Evolutionary conservation across 2,113 vertebrate genomes (phyloP), one percentile per base, ranked within the genome.

Genomic region (Poeciliopsis occidentalis): DNA sequence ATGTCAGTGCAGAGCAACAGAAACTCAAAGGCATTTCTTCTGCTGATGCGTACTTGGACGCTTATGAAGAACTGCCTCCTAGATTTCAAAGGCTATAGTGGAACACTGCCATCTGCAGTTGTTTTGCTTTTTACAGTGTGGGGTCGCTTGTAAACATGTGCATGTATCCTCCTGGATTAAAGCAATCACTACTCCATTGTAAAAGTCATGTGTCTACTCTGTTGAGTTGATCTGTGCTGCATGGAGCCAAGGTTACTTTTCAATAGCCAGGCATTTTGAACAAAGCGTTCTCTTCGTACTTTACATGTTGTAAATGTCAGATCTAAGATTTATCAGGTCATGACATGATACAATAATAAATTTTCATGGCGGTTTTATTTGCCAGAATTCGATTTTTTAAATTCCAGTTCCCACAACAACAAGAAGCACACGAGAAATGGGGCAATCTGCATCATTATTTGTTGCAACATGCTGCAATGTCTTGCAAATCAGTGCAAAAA

Each of bases 81-180:
- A 62, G 39, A 65, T 80, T 73, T 73, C 71, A 87, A 80, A 89
- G 89, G 79, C 81, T 60, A 70, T 69, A 89, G 88, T 87, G 76
- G 91, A 88, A 64, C 93, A 87, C 91, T 92, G 92, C 91, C 90
- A 93, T 92, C 92, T 93, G 87, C 89, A 92, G 92, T 91, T 85
- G 92, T 91, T 85, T 72, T 84, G 26, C 65, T 54, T 47, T 67
- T 30, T 69, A 29, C 13, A 11, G 31, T 32, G 34, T 66, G 64
- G 69, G 68, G 29, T 51, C 32, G 51, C 41, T 54, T 34, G 61
- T 34, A 64, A 69, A 76, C 61, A 26, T 60, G 66, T 29, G 13
- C 12, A 63, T 31, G 60, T 69, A 39, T 39, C 64, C 32, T 75
- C 27, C 17, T 19, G 47, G 27, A 12, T 31, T 61, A 10, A 27